Conservation (phyloP, 2,113 vertebrate genomes). For the Burhinus bistriatus region DNA sequence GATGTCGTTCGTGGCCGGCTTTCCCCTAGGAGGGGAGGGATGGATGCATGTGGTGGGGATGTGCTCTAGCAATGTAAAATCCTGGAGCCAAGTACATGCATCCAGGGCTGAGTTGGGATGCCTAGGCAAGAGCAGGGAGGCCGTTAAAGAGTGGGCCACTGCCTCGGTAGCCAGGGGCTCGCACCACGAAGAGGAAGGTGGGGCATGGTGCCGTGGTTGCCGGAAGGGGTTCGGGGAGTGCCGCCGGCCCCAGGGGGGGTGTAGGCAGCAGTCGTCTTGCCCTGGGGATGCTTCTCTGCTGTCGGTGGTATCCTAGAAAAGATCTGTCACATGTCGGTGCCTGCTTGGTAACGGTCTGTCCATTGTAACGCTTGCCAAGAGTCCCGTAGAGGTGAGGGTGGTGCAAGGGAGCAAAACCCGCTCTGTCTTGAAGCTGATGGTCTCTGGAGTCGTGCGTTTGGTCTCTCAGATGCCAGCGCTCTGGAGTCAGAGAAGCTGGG, state of each 20-base stretch:
- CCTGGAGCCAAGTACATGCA: not conserved
- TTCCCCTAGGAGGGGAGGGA: not conserved
- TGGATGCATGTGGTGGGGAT: not conserved
- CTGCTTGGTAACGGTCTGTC: not conserved
- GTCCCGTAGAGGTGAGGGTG: not conserved
- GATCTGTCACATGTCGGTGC: not conserved
- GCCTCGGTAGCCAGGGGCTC: accelerated
- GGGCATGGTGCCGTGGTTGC: accelerated
- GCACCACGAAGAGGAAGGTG: not conserved
- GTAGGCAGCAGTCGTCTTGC: not conserved
- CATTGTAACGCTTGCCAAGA: not conserved
- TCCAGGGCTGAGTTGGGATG: not conserved
- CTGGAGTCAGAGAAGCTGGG: not conserved
- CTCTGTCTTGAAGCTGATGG: accelerated
- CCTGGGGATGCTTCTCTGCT: not conserved
- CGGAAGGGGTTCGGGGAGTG: not conserved
- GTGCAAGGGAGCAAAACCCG: not conserved
- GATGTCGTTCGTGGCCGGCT: accelerated
- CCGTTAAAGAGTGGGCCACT: not conserved
- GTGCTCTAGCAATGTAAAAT: not conserved
- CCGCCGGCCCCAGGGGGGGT: accelerated
- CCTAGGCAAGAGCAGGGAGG: not conserved
- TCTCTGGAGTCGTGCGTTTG: accelerated
- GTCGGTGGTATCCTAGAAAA: not conserved
- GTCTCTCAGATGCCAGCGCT: not conserved